phyloP scores from a whole-genome alignment of 2,888 invertebrate genomes.

The Graphium colonna region DNA sequence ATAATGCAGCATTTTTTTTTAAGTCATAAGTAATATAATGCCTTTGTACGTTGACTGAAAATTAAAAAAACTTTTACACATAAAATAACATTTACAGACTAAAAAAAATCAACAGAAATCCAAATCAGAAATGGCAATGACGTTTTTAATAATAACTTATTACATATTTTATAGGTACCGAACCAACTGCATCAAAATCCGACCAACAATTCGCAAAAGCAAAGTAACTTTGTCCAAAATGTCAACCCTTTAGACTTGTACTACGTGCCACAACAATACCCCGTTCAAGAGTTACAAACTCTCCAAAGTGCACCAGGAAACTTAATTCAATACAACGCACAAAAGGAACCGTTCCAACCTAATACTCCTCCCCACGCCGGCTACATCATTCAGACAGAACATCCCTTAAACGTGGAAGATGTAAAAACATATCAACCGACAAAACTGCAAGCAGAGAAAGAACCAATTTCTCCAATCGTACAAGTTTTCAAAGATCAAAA shows the following conservation, averaged over 20 bases:
- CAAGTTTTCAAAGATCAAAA: constrained; percentile 67
- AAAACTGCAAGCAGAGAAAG: constrained; percentile 14
- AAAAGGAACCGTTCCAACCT: not conserved
- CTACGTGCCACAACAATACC: constrained; percentile 53
- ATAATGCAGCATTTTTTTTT: no score
- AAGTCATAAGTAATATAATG: no score
- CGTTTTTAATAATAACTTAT: not conserved
- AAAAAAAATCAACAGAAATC: no score
- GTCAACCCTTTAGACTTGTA: constrained; percentile 44
- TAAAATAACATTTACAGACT: no score
- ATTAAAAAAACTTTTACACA: no score
- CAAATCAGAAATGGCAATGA: not conserved
- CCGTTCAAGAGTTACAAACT: constrained; percentile 34
- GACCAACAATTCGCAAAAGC: constrained; percentile 24
- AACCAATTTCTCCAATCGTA: constrained; percentile 42
- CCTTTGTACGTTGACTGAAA: no score
- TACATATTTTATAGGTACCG: constrained; percentile 9
- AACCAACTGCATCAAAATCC: constrained; percentile 14
- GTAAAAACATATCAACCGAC: constrained; percentile 27
- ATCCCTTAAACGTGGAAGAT: not conserved
- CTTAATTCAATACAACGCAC: constrained; percentile 28
- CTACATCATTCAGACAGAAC: constrained; percentile 6
- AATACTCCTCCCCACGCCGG: not conserved
- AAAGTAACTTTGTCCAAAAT: not conserved
- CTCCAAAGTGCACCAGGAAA: constrained; percentile 30